Evolutionary conservation across 2,888 invertebrate genomes (phyloP), one percentile per base, ranked within the genome.

Genomic region (Luperina nickerlii): DNA sequence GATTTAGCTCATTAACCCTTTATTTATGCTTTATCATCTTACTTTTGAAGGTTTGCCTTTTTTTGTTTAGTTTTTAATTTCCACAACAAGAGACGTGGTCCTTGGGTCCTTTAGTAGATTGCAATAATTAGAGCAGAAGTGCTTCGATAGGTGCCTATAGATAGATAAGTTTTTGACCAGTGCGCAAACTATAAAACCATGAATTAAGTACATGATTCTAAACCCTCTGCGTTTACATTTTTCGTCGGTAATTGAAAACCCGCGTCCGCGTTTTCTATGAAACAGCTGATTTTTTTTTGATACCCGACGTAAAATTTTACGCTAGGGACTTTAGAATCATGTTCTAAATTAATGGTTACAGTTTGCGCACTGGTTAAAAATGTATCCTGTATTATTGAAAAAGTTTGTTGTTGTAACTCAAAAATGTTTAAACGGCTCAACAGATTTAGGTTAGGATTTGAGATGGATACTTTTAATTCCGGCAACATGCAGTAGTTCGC

Each of bases 1-100:
- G 54, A 84, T 82, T 73, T 69, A 72, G 38, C 63, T 57, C 48
- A 69, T 73, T 82, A 78, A 42, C 69, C n/a, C n/a, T 66, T 71
- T 84, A 45, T 51, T 79, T 65, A 69, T 45, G 27, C 6, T 20
- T 72, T 18, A 63, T 42, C 24, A 24, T 27, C 45, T 54, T 71
- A 57, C 20, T 68, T 71, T 62, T 32, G 72, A 60, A 57, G n/a
- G 66, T 3, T 67, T 67, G 42, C n/a, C 6, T 71, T 62, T 78
- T 24, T 60, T 27, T 18, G 27, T 65, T 54, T 69, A 63, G 13
- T 82, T 75, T 32, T 54, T 32, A 62, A 68, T 68, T 62, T 7
- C 1, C 27, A 24, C 54, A 68, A 62, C 24, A 68, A 32, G 8
- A 57, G 24, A 4, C 32, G 2, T 6, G 38, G 6, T 38, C 0